phyloP scores from a whole-genome alignment of 2,113 vertebrate genomes.

The Ifrita kowaldi region DNA sequence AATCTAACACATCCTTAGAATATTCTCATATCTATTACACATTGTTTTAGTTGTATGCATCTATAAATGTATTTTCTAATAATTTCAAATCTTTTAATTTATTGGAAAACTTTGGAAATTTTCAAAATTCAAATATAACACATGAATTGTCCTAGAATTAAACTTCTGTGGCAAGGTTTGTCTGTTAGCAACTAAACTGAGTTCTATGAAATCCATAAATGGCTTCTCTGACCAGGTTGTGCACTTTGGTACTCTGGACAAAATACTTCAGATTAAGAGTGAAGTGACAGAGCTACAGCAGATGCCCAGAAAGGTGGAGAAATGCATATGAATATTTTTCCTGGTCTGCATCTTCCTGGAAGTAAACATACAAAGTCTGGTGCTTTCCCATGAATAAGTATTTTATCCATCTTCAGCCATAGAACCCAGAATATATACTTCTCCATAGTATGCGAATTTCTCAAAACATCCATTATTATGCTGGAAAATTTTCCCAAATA shows the following conservation, averaged over 20 bases:
- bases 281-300: not conserved
- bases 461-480: not conserved
- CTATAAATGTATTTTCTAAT: not conserved
- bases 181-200: not conserved
- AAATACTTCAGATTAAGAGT: not conserved
- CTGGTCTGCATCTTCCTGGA: not conserved
- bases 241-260: not conserved
- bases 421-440: not conserved
- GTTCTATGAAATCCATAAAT: not conserved
- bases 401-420: not conserved
- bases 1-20: not conserved
- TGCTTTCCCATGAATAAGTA: not conserved
- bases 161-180: not conserved
- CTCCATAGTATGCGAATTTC: not conserved
- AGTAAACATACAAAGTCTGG: not conserved
- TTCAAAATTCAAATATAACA: not conserved
- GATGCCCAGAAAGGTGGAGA: not conserved
- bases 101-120: not conserved
- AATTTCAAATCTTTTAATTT: not conserved
- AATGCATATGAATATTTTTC: rapidly evolving
- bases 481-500: not conserved
- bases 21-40: not conserved
- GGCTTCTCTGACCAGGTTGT: not conserved
- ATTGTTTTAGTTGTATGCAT: not conserved
- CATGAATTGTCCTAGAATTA: not conserved